Percentiles rank a stretch among this genome's conserved stretches.
Conservation (phyloP, 2,888 invertebrate species). For the Parnassius smintheus region DNA sequence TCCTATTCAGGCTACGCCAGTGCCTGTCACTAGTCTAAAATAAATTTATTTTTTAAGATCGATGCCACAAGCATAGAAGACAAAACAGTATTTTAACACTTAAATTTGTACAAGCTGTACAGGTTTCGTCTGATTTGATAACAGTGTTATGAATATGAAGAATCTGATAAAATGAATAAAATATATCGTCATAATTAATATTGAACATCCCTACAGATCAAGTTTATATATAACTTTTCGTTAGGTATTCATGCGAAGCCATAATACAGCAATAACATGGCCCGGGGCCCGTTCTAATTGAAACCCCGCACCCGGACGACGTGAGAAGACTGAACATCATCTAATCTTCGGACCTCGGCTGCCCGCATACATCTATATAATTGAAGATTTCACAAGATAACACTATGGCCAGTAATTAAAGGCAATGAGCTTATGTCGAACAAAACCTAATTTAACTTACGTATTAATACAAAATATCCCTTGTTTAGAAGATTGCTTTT, state of each 20-base stretch:
- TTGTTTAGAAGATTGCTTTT: not conserved
- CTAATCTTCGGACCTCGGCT: conserved; percentile 57
- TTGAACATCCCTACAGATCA: conserved; percentile 26
- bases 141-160: no score
- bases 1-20: no score
- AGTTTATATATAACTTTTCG: conserved; percentile 23
- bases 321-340: conserved; percentile 74
- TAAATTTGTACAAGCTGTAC: no score
- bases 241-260: conserved; percentile 54
- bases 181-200: no score
- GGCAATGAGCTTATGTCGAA: conserved; percentile 34
- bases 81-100: no score
- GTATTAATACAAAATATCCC: not conserved
- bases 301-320: conserved; percentile 63
- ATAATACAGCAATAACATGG: conserved; percentile 50
- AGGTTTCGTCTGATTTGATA: no score
- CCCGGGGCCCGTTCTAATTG: conserved; percentile 62
- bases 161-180: no score
- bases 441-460: conserved; percentile 19
- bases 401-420: conserved; percentile 69
- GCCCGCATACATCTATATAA: conserved; percentile 57
- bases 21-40: no score
- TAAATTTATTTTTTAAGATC: no score
- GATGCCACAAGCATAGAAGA: no score
- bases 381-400: conserved; percentile 78